These are phyloP conservation scores for Spinibarbus caldwelli DNA, from an alignment of 2,797 vertebrate genomes.

Conservation along the genomic window DNA sequence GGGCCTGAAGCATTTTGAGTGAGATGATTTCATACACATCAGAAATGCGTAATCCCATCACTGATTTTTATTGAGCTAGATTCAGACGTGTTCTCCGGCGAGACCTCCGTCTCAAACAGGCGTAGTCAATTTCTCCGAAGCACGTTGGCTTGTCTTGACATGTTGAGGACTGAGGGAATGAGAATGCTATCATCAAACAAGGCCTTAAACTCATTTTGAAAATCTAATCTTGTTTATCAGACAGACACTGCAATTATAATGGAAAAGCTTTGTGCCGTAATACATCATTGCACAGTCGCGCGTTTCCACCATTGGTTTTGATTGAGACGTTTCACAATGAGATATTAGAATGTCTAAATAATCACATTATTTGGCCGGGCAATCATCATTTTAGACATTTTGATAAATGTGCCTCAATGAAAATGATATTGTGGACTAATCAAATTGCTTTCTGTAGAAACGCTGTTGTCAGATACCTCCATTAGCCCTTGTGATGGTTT, in stretches of 20 bases:
- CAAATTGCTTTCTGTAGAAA: slow-evolving; percentile 23
- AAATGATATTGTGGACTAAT: slow-evolving; percentile 10
- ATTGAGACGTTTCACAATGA: not conserved
- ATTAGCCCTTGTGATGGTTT: slow-evolving; percentile 22
- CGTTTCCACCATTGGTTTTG: slow-evolving; percentile 5
- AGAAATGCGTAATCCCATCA: slow-evolving; percentile 14
- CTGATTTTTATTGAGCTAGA: slow-evolving; percentile 31
- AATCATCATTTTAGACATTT: slow-evolving; percentile 32
- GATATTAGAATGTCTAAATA: slow-evolving; percentile 40
- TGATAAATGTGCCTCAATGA: slow-evolving; percentile 20
- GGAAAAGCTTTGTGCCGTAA: not conserved
- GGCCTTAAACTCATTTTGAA: slow-evolving; percentile 16
- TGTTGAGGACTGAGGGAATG: slow-evolving; percentile 30
- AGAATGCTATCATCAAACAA: slow-evolving; percentile 48
- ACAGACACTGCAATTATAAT: slow-evolving; percentile 18
- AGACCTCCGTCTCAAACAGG: slow-evolving; percentile 29
- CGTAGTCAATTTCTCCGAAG: slow-evolving; percentile 27
- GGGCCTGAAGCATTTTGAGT: not conserved
- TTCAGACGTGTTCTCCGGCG: not conserved
- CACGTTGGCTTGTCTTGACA: slow-evolving; percentile 46
- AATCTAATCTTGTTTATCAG: slow-evolving; percentile 42
- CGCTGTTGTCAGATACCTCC: slow-evolving; percentile 12
- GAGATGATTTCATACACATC: slow-evolving; percentile 23
- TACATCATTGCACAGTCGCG: not conserved
- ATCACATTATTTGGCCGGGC: slow-evolving; percentile 34